These are phyloP conservation scores for Chrysolina americana DNA, from an alignment of 2,888 invertebrate species.

Conservation along the genomic window DNA sequence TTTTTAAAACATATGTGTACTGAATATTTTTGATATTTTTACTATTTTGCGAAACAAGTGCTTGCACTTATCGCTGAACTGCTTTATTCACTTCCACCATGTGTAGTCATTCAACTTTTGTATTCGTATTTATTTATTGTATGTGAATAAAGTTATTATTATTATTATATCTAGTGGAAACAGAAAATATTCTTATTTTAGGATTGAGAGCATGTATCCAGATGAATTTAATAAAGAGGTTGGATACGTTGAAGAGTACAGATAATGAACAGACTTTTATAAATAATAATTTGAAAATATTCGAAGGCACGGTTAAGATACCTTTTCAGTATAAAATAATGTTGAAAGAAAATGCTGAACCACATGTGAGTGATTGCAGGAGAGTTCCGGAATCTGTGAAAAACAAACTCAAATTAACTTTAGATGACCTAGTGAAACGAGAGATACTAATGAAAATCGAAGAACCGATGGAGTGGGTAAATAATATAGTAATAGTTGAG, in stretches of 20 bases:
- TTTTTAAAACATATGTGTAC: too few relatives aligned
- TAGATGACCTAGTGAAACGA: neutral
- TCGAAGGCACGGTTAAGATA: neutral
- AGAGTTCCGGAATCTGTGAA: neutral
- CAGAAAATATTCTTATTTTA: conserved; percentile 8
- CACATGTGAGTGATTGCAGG: neutral
- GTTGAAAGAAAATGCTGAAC: neutral
- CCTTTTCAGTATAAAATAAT: conserved; percentile 8
- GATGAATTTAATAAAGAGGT: conserved; percentile 1
- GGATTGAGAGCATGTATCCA: conserved; percentile 5
- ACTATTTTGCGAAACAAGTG: too few relatives aligned
- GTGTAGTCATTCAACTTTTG: too few relatives aligned
- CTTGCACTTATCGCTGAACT: too few relatives aligned
- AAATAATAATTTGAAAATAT: conserved; percentile 12
- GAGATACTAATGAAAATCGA: neutral
- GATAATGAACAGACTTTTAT: neutral
- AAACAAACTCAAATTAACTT: neutral
- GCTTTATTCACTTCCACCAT: too few relatives aligned
- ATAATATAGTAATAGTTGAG: conserved; percentile 6
- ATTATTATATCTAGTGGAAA: neutral
- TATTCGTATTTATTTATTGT: too few relatives aligned
- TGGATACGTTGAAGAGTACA: neutral
- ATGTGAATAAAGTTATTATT: too few relatives aligned
- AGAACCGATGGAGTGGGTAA: neutral
- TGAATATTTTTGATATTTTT: too few relatives aligned